Conservation (phyloP, 2,113 vertebrate genomes). For the Rhadina sibilatrix region DNA sequence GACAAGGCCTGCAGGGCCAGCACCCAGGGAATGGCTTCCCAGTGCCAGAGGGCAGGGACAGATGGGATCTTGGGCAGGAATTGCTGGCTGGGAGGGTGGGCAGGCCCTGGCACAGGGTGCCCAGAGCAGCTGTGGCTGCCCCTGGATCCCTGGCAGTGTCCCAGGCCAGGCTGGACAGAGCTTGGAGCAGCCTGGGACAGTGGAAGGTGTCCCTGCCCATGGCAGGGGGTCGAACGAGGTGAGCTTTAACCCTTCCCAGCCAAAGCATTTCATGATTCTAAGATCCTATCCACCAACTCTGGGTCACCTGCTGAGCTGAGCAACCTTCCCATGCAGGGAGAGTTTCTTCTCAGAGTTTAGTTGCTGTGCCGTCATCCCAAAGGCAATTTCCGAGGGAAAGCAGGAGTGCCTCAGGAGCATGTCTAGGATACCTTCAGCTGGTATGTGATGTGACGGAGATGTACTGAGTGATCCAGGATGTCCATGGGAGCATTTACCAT, state of each 20-base stretch:
- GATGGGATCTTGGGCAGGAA: neutral
- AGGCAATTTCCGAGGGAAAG: neutral
- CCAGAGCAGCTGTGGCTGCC: neutral
- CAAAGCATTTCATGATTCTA: neutral
- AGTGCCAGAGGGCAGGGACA: neutral
- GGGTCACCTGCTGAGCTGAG: neutral
- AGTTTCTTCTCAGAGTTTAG: neutral
- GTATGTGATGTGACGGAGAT: neutral
- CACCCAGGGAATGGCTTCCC: neutral
- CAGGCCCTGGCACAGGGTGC: neutral
- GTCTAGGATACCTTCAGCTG: neutral
- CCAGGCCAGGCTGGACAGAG: accelerated
- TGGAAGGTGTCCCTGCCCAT: neutral
- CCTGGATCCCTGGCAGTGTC: neutral
- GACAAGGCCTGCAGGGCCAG: neutral
- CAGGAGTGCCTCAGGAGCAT: neutral
- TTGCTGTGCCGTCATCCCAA: accelerated
- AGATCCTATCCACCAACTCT: accelerated
- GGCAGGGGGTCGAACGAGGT: accelerated
- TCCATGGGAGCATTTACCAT: neutral
- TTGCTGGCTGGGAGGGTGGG: neutral
- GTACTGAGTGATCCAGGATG: neutral
- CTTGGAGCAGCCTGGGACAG: accelerated
- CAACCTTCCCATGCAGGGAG: neutral
- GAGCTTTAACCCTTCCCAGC: neutral